These are phyloP conservation scores for Nomada goodeniana DNA, from an alignment of 2,888 invertebrate species.

Conservation along the genomic window DNA sequence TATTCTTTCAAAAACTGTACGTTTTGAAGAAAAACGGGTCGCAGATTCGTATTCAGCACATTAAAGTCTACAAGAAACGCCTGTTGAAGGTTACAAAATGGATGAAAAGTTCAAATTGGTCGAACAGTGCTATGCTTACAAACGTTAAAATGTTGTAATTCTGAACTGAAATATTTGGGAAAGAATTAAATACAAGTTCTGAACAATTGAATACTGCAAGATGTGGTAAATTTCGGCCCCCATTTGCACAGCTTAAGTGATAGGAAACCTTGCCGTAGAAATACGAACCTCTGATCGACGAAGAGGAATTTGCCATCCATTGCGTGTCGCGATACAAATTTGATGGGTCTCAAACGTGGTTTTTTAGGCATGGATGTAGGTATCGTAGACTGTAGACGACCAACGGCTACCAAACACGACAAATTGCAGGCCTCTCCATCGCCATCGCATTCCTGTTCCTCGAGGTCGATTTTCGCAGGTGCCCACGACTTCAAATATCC, in stretches of 20 bases:
- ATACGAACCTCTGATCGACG: conserved; percentile 93
- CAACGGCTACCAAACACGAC: conserved; percentile 95
- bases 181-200: no score
- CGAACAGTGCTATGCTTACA: no score
- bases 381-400: conserved; percentile 88
- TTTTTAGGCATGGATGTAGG: conserved; percentile 75
- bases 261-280: neutral
- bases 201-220: no score
- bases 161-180: no score
- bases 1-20: no score
- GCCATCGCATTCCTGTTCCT: conserved; percentile 88
- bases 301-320: conserved; percentile 96
- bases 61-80: no score
- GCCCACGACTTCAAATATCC: conserved; percentile 97
- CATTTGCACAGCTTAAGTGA: neutral
- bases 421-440: conserved; percentile 88
- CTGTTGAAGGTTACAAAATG: no score
- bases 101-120: no score
- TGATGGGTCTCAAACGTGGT: conserved; percentile 87
- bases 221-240: no score
- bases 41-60: no score
- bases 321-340: conserved; percentile 94
- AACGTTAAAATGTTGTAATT: no score
- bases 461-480: conserved; percentile 90
- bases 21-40: no score